Base-by-base conservation (phyloP, 2,888 invertebrate species). In the Aproaerema taeniolella region DNA sequence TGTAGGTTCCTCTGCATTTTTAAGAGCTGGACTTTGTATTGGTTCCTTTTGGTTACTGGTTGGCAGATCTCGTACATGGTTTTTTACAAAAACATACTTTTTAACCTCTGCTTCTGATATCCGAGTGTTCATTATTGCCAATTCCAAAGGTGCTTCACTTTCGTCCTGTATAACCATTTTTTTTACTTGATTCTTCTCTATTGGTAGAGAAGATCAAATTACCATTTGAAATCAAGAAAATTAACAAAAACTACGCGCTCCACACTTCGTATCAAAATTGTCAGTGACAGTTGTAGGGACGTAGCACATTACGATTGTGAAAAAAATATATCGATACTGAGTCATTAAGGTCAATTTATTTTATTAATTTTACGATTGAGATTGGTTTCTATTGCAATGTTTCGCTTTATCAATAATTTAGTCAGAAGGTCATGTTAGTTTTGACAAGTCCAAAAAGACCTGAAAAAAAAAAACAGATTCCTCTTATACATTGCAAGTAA, bases 61-160 rank as follows among this genome's bases (percentile, higher is more conserved):
- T 11, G 37, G 41, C 9, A 64, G 45, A 49, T 70, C 67, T 20
- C 63, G 56, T 6, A 72, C 70, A 43, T 71, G 70, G 46, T 72
- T 70, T 46, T 68, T 62, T 8, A 71, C 62, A 47, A 72, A 58
- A 47, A 72, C 50, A 46, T 39, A 45, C 36, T 42, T 41, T 30
- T 32, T 34, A 1, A 25, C 7, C 11, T 38, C 38, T 26, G 17
- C n/a, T n/a, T n/a, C n/a, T n/a, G n/a, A n/a, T 13, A 30, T 39
- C 30, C n/a, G 31, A 7, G 8, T 28, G n/a, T 31, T 39, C 14
- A 42, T 20, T 5, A 12, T 14, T 1, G 39, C 31, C 7, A 30
- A 33, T 25, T 40, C 39, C 8, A 14, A 2, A 1, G 43, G 43
- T 8, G 25, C 11, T 8, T 38, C 43, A 17, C 12, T 31, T 5